Percentiles rank a stretch among this genome's conserved stretches.
These are phyloP conservation scores for Amphipyra berbera DNA, from an alignment of 2,888 invertebrate species.

Conservation along the genomic window DNA sequence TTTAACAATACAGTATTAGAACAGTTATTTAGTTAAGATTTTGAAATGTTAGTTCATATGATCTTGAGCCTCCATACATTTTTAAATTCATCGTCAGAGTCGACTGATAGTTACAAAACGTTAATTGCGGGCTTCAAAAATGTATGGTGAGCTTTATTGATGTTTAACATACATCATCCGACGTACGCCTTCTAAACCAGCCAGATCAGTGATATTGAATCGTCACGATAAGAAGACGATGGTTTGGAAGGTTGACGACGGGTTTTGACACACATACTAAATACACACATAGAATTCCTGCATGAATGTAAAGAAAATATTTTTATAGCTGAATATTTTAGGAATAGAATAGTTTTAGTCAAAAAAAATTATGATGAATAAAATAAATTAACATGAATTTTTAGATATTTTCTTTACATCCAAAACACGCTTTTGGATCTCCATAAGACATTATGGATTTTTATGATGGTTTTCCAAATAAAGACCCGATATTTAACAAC, in stretches of 20 bases:
- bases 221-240: not conserved
- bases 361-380: too few relatives aligned
- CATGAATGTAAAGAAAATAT: conserved; percentile 42
- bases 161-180: conserved; percentile 1
- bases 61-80: conserved; percentile 14
- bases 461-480: conserved; percentile 18
- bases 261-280: conserved; percentile 35
- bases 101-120: not conserved
- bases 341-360: too few relatives aligned
- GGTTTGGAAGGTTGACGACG: conserved; percentile 15
- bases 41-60: conserved; percentile 2
- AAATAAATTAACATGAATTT: not conserved
- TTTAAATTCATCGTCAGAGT: not conserved
- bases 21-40: conserved; percentile 30
- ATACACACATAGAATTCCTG: conserved; percentile 34
- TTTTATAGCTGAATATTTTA: not conserved
- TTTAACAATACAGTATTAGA: conserved; percentile 48
- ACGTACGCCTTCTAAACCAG: conserved; percentile 15
- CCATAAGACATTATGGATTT: conserved; percentile 20
- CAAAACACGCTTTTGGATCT: conserved; percentile 1
- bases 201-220: not conserved
- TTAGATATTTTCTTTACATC: conserved; percentile 39
- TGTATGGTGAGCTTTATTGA: conserved; percentile 7
- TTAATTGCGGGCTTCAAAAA: conserved; percentile 4
- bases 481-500: conserved; percentile 48